These are phyloP conservation scores for Sandelia bainsii DNA, from an alignment of 2,797 vertebrate genomes.

Conservation along the genomic window DNA sequence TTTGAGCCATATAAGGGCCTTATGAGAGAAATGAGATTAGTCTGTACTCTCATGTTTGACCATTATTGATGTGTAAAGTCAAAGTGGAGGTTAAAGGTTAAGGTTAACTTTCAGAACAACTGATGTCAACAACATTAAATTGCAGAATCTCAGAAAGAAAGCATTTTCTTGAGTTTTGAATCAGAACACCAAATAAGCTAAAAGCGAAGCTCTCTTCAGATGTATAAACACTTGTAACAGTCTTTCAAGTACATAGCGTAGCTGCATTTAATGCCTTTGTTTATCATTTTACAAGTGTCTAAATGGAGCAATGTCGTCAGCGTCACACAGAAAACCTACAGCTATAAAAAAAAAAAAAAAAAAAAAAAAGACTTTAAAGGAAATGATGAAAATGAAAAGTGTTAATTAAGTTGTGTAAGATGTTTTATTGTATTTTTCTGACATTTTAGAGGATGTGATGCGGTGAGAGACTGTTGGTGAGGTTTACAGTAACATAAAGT, in stretches of 20 bases:
- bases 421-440: too few relatives aligned
- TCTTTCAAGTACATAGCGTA: constrained; percentile 7
- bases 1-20: neutral
- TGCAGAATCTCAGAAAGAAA: neutral
- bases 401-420: too few relatives aligned
- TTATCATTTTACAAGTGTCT: constrained; percentile 30
- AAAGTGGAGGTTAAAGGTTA: neutral
- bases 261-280: constrained; percentile 25
- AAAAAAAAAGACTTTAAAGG: neutral
- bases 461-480: too few relatives aligned
- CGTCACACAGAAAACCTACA: neutral
- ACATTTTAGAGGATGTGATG: too few relatives aligned
- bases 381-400: constrained; percentile 5
- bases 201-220: constrained; percentile 16
- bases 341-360: neutral
- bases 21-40: neutral
- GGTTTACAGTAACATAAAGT: too few relatives aligned
- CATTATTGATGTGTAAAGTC: neutral
- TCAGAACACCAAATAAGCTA: constrained; percentile 25
- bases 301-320: constrained; percentile 3
- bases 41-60: neutral
- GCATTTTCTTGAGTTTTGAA: constrained; percentile 4
- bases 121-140: neutral
- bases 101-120: neutral
- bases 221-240: constrained; percentile 37